Percentiles rank a stretch among this genome's conserved stretches.
These are phyloP conservation scores for Bicyclus anynana DNA, from an alignment of 1,140 invertebrate species.

Conservation along the genomic window DNA sequence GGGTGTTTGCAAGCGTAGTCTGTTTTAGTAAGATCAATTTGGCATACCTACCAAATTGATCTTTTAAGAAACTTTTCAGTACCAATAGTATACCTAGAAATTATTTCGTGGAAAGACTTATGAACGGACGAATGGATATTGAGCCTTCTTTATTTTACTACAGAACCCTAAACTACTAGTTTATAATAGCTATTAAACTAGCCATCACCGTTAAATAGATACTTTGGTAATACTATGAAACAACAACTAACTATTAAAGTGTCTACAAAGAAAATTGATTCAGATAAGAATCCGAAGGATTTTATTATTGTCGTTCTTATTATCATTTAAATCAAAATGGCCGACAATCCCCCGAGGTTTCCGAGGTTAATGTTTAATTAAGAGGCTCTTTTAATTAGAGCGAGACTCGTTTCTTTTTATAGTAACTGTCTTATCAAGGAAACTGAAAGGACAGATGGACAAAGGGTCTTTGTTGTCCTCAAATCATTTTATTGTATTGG, in stretches of 20 bases:
- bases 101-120: too few relatives aligned
- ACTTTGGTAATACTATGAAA: not conserved
- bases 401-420: conserved; percentile 29
- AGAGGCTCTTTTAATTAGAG: conserved; percentile 25
- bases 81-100: too few relatives aligned
- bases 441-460: conserved; percentile 16
- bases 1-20: too few relatives aligned
- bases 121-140: too few relatives aligned
- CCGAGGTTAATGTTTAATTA: conserved; percentile 30
- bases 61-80: too few relatives aligned
- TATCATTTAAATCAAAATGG: conserved; percentile 13
- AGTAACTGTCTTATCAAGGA: conserved; percentile 24
- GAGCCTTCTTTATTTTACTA: too few relatives aligned
- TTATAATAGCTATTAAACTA: too few relatives aligned
- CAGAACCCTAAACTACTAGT: too few relatives aligned
- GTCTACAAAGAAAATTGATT: not conserved
- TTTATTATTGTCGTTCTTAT: conserved; percentile 6
- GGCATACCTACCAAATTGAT: too few relatives aligned
- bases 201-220: too few relatives aligned
- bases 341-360: conserved; percentile 8
- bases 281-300: conserved; percentile 5
- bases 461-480: conserved; percentile 23
- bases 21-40: too few relatives aligned
- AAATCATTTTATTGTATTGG: conserved; percentile 37
- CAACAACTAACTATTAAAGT: not conserved